Conservation (phyloP, 2,113 vertebrate species). For the Tympanuchus pallidicinctus region DNA sequence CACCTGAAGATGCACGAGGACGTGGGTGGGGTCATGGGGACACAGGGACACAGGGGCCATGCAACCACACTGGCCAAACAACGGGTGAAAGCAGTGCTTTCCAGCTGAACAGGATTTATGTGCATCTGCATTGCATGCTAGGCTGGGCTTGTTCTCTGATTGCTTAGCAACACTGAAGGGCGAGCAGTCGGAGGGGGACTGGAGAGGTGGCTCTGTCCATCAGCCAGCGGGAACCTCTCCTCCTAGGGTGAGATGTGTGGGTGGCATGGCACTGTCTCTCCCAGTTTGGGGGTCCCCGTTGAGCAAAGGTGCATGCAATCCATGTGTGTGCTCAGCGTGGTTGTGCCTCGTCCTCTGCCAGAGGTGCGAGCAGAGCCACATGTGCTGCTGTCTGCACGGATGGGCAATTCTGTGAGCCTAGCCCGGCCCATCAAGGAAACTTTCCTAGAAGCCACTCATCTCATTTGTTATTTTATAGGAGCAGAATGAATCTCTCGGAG, state of each 20-base stretch:
- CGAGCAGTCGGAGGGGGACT: not conserved
- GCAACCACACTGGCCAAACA: fast-evolving
- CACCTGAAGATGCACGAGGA: not conserved
- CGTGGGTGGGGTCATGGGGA: not conserved
- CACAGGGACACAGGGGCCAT: fast-evolving
- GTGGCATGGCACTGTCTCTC: not conserved
- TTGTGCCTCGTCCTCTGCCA: fast-evolving
- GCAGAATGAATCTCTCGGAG: not conserved
- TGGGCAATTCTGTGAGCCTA: not conserved
- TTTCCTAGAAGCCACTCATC: not conserved
- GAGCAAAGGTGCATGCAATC: not conserved
- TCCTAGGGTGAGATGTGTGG: not conserved
- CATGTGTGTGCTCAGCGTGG: fast-evolving
- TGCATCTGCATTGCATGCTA: not conserved
- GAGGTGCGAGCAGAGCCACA: fast-evolving
- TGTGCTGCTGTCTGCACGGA: fast-evolving
- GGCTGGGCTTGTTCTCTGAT: slow-evolving; percentile 8
- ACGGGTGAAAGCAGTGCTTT: fast-evolving
- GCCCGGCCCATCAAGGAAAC: not conserved
- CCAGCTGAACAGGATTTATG: not conserved
- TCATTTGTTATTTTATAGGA: not conserved
- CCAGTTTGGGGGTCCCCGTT: fast-evolving
- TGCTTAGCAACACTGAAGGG: slow-evolving; percentile 21
- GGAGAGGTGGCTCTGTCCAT: not conserved
- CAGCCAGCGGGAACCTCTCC: not conserved